Base-by-base conservation (phyloP, 2,888 invertebrate species). In the Leptinotarsa haldemani region DNA sequence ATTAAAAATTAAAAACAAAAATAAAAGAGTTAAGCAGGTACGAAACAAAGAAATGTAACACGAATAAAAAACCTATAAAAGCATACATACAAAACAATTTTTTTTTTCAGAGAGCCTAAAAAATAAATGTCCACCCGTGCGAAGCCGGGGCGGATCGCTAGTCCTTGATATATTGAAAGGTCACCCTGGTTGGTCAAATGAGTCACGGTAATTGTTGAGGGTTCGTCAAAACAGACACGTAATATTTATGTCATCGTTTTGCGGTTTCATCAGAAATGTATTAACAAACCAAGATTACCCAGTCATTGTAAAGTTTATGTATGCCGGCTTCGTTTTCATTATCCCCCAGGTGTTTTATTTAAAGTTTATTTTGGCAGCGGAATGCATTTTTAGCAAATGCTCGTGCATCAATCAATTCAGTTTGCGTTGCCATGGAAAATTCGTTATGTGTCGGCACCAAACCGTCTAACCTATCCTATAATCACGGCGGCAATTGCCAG, bases 381-480 rank as follows among this genome's bases (percentile, higher is more conserved):
- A 7, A n/a, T 61, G 61, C 61, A 61, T 61, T 61, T 61, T 56
- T 56, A 56, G 56, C 56, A 25, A 56, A 56, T 56, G 56, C 56
- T 20, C 20, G 56, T 40, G 61, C 61, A 61, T 61, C 40, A 40
- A 61, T 61, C 61, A 61, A 30, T 30, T 40, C 61, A 40, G 40
- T 30, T 15, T 30, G 61, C 30, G 61, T 61, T 61, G 30, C 61
- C 16, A 61, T 61, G n/a, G 61, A 61, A 40, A 69, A 70, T 70
- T 48, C 47, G 74, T 66, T 76, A 77, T 76, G 65, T 71, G 73
- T 67, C 66, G 80, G 80, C 80, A 79, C 80, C 80, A 79, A 68
- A 77, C 80, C 74, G 80, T 80, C 80, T 80, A 80, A 78, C 76
- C 73, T 80, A 75, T 72, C 73, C 53, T 69, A 66, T 71, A 69